Conservation (phyloP, 2,113 vertebrate genomes). For the Chroicocephalus ridibundus region DNA sequence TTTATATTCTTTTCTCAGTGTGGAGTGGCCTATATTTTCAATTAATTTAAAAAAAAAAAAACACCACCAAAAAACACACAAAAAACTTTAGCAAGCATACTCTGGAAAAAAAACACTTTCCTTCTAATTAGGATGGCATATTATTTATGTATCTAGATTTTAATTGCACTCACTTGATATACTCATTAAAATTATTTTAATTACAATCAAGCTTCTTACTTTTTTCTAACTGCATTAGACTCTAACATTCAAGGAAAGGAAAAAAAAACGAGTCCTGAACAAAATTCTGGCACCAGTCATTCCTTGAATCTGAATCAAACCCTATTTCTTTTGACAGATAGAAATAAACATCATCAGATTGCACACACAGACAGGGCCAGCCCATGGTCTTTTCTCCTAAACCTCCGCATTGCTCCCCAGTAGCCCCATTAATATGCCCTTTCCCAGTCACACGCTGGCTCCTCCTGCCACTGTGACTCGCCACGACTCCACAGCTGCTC, state of each 20-base stretch:
- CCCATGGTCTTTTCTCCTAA: not conserved
- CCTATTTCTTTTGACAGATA: not conserved
- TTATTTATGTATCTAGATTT: slow-evolving; percentile 42
- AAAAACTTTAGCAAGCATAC: not conserved
- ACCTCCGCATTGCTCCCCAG: accelerated
- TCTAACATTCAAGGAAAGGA: not conserved
- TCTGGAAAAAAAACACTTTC: not conserved
- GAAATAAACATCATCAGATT: not conserved
- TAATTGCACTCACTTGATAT: slow-evolving; percentile 43
- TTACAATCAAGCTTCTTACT: slow-evolving; percentile 47
- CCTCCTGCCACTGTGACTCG: not conserved
- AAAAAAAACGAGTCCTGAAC: not conserved
- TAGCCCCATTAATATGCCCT: no score
- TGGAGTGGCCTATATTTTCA: not conserved
- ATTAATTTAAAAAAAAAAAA: not conserved
- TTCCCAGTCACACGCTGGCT: accelerated
- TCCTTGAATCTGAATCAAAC: not conserved
- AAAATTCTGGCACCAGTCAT: not conserved
- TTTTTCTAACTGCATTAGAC: not conserved
- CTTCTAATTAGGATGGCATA: slow-evolving; percentile 28
- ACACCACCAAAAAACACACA: not conserved
- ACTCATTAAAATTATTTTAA: slow-evolving; percentile 48
- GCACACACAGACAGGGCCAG: not conserved
- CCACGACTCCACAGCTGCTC: not conserved
- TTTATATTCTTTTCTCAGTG: not conserved